Evolutionary conservation across 2,113 vertebrate genomes (phyloP), one percentile per base, ranked within the genome.

Genomic region (Perca schrenkii): DNA sequence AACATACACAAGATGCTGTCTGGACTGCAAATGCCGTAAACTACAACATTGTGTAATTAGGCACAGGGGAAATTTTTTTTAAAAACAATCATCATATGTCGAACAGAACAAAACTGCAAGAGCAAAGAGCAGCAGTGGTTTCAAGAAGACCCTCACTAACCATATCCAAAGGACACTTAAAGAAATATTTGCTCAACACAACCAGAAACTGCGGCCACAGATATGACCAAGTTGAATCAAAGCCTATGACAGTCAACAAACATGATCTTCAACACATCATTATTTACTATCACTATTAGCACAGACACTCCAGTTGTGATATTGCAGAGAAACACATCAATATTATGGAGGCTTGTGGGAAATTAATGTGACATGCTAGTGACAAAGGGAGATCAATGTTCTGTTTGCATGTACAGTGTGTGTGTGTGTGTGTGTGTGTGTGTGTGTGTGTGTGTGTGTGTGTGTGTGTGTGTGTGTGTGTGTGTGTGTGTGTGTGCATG

Each of bases 351-450:
- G 77, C 67, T 62, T 64, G 25, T 73, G 52, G 77, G 60, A 77
- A 80, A 77, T 63, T 4, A 69, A 40, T 17, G 34, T 40, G 34
- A 60, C 61, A 47, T 25, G 40, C 50, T 50, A 61, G 34, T 62
- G 71, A 73, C 69, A 84, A 77, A 76, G 46, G 25, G 16, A 80
- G 70, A 83, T 88, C 56, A 65, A 79, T 80, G 54, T 22, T 57
- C 53, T 60, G 72, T 72, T 80, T 76, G 36, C 58, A 36, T 77
- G n/a, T n/a, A 68, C 62, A 53, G 25, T 61, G 54, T 25, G 28
- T 8, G 21, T 50, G 22, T 36, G 12, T 57, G 28, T 64, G 13
- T 19, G 46, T 49, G 17, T n/a, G 17, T 25, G 25, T 25, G 25
- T 25, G 25, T 25, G 25, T 25, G 25, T 25, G 25, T 36, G 21